phyloP scores from a whole-genome alignment of 2,797 vertebrate species.

The Lagodon rhomboides region DNA sequence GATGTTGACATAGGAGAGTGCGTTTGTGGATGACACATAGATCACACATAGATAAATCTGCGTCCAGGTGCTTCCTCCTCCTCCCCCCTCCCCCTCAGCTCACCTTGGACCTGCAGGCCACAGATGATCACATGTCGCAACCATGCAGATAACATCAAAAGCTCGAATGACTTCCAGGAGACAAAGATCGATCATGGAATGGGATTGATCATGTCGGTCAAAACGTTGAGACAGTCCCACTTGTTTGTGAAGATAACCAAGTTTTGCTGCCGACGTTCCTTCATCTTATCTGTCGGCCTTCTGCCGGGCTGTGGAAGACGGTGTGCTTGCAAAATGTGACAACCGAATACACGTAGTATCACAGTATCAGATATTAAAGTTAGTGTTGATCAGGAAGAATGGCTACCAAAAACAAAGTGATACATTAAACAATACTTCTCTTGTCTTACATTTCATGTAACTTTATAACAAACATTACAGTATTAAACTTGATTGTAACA shows the following conservation, averaged over 20 bases:
- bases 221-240: neutral
- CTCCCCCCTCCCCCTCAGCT: neutral
- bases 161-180: neutral
- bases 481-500: too few relatives aligned
- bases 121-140: slow-evolving; percentile 28
- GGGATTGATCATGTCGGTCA: slow-evolving; percentile 33
- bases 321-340: neutral
- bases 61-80: neutral
- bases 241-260: slow-evolving; percentile 26
- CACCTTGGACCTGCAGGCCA: slow-evolving; percentile 56
- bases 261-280: neutral
- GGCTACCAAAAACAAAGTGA: too few relatives aligned
- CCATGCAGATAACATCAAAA: slow-evolving; percentile 26
- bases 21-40: neutral
- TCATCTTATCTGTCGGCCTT: slow-evolving; percentile 20
- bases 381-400: too few relatives aligned
- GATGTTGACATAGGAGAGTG: neutral
- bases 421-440: too few relatives aligned
- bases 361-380: too few relatives aligned
- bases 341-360: neutral
- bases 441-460: too few relatives aligned
- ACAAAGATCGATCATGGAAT: slow-evolving; percentile 32
- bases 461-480: too few relatives aligned
- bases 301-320: neutral
- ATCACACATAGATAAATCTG: neutral